Evolutionary conservation across 2,113 vertebrate species (phyloP).

Genomic region (Daubentonia madagascariensis): DNA sequence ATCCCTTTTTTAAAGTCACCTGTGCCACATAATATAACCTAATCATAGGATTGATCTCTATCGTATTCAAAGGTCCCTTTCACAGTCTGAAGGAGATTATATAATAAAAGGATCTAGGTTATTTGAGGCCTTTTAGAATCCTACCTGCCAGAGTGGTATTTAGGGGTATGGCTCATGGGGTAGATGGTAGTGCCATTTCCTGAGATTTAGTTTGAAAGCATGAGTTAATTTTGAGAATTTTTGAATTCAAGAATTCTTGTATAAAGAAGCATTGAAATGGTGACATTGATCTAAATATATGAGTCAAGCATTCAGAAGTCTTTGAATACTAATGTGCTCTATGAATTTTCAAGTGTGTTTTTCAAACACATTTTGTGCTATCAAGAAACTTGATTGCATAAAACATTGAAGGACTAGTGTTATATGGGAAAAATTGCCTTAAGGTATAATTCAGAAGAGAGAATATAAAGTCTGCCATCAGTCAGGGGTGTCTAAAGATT

Average conservation of each 20-base stretch:
- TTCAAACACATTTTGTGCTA: not conserved
- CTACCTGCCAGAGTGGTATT: not conserved
- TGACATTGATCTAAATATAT: not conserved
- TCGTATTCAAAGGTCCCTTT: not conserved
- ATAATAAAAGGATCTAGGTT: not conserved
- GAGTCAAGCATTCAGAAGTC: not conserved
- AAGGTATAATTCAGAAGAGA: not conserved
- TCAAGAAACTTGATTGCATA: not conserved
- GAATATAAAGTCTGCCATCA: not conserved
- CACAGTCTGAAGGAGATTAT: not conserved
- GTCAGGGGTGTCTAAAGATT: not conserved
- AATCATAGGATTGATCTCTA: not conserved
- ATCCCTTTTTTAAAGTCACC: not conserved
- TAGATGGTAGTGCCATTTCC: not conserved
- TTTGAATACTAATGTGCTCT: not conserved
- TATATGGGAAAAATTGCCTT: not conserved
- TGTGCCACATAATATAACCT: not conserved
- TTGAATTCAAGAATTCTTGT: not conserved
- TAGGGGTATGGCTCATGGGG: not conserved
- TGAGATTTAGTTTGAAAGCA: not conserved
- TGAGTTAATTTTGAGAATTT: not conserved
- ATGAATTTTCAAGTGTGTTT: not conserved
- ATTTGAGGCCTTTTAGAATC: not conserved
- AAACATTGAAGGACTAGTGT: not conserved
- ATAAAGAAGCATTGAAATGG: not conserved